Evolutionary conservation across 2,797 vertebrate species (phyloP).

Genomic region (Sparidentex hasta): DNA sequence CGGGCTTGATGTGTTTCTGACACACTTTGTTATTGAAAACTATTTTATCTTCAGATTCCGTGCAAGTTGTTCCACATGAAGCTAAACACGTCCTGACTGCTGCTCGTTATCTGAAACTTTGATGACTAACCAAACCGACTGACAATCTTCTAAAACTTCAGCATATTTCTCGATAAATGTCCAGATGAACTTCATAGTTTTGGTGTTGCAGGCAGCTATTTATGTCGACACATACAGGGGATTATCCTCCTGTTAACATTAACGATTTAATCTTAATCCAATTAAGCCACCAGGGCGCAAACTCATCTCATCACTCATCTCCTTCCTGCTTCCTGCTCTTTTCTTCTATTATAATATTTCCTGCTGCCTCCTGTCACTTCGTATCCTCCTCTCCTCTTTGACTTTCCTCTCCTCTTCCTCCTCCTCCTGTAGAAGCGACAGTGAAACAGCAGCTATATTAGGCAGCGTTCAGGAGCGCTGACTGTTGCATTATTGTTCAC

Average conservation of each 20-base stretch:
- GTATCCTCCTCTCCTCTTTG: background rate
- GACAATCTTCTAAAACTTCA: background rate
- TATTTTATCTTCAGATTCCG: background rate
- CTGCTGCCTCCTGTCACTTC: slow-evolving; percentile 19
- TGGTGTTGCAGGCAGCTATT: background rate
- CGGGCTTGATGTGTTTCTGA: background rate
- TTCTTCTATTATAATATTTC: background rate
- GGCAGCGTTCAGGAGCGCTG: slow-evolving; percentile 55
- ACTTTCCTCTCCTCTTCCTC: background rate
- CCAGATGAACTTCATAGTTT: background rate
- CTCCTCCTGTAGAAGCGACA: slow-evolving; percentile 33
- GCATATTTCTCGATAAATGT: background rate
- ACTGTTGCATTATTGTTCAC: slow-evolving; percentile 64
- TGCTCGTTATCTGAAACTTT: background rate
- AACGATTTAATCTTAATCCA: slow-evolving; percentile 36
- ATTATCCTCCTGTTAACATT: slow-evolving; percentile 37
- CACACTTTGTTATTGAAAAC: background rate
- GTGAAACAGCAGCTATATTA: slow-evolving; percentile 65
- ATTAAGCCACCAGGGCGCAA: background rate
- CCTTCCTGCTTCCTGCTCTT: background rate
- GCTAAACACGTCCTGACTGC: too few species aligned
- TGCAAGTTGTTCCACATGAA: background rate
- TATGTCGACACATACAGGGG: slow-evolving; percentile 1
- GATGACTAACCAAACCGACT: background rate
- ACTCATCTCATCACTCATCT: slow-evolving; percentile 3